phyloP scores from a whole-genome alignment of 2,888 invertebrate species.

The Heliconius hortense region DNA sequence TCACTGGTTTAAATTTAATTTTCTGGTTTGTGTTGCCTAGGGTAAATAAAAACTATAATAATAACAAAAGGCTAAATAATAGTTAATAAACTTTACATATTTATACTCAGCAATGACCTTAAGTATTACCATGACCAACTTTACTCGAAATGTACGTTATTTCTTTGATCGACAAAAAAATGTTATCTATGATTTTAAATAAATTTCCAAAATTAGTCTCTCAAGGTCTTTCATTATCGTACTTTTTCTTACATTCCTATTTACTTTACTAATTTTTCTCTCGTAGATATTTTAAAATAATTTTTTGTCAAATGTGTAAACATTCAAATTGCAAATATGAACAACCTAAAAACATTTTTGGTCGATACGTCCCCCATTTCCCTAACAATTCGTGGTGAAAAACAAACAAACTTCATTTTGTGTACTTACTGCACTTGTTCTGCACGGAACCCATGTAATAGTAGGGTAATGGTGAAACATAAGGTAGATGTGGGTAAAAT shows the following conservation, averaged over 20 bases:
- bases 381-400: slow-evolving; percentile 9
- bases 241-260: no score
- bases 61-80: background rate
- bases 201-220: no score
- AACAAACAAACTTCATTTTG: background rate
- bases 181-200: background rate
- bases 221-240: no score
- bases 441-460: background rate
- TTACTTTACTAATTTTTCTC: background rate
- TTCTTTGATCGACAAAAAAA: background rate
- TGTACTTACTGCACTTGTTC: slow-evolving; percentile 4
- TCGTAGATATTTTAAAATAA: background rate
- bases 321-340: background rate
- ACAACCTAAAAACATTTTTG: background rate
- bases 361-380: background rate
- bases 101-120: background rate
- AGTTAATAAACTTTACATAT: no score
- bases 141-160: background rate
- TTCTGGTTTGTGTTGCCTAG: background rate
- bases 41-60: background rate
- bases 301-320: background rate
- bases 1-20: background rate
- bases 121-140: no score
- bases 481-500: background rate
- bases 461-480: background rate